Base-by-base conservation (phyloP, 2,113 vertebrate species). In the Gobius niger region DNA sequence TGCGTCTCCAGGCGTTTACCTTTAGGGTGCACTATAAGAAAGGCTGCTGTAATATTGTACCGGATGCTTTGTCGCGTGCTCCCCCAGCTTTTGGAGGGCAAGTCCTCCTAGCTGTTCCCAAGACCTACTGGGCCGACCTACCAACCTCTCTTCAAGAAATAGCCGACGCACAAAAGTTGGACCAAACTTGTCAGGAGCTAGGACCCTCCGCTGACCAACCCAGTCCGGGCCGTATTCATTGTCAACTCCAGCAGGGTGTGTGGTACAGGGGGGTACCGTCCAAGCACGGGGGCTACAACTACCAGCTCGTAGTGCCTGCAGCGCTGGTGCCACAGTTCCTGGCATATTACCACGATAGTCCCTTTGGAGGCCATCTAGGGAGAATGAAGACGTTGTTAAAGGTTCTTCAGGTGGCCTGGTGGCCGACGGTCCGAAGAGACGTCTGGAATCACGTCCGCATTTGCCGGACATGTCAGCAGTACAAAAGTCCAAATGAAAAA, bases 291-390 rank as follows among this genome's bases (percentile, higher is more conserved):
- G 63, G 72, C 1, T 41, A 8, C 4, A 71, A 78, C 9, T 72
- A 70, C 34, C 76, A 82, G 44, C 10, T 46, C 2, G 44, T 46
- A 8, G 44, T 46, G 24, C 24, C 24, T 24, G 24, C 24, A n/a
- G 18, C 54, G 2, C 10, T 83, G 5, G 63, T 73, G 1, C 54
- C 54, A 9, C 16, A 10, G 1, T 81, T 81, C 41, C 51, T 81
- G 5, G 8, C 34, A 3, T 76, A 81, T 41, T 72, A 69, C 44
- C 69, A 81, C 49, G 41, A 76, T 3, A 68, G 41, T 13, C 60
- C 73, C 0, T 44, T 81, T 9, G 54, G 65, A 4, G 78, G 13
- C 2, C 65, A 76, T 62, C n/a, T 75, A 56, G 57, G 9, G 15
- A 57, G 54, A 2, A 57, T 57, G 19, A 57, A 57, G 4, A 57